These are phyloP conservation scores for Pentamera pediparva DNA, from an alignment of 53 echinoderm and acorn worm genomes.

Conservation along the genomic window DNA sequence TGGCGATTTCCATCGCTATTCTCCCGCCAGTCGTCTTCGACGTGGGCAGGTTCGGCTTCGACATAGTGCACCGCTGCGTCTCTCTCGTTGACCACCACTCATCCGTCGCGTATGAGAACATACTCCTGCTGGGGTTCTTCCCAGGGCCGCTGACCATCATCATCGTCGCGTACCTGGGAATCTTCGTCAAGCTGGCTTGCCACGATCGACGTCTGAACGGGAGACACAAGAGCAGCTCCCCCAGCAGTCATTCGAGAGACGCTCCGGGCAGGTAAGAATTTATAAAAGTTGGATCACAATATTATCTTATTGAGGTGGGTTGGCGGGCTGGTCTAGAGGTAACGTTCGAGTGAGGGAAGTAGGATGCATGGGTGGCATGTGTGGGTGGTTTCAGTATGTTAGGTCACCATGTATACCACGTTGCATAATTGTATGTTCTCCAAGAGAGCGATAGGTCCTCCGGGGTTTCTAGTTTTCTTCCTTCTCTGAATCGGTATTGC, in stretches of 20 bases:
- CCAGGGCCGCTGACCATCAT: background rate
- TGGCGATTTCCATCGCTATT: background rate
- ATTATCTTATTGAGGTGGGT: background rate
- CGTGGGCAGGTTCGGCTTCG: slow-evolving; percentile 8
- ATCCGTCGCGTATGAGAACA: background rate
- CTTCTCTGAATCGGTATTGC: too few relatives aligned
- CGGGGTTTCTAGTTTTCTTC: too few relatives aligned
- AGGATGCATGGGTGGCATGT: too few relatives aligned
- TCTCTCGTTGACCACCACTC: background rate
- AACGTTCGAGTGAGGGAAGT: too few relatives aligned
- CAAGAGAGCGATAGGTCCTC: too few relatives aligned
- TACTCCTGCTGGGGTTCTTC: background rate
- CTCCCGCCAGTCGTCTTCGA: slow-evolving; percentile 1
- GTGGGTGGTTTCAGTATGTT: too few relatives aligned
- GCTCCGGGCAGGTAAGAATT: background rate
- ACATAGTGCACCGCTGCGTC: background rate
- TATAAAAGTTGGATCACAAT: background rate
- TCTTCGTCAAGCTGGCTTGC: background rate
- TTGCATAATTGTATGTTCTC: too few relatives aligned
- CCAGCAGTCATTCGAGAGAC: background rate
- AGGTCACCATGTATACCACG: too few relatives aligned
- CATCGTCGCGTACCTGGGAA: background rate
- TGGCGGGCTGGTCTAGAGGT: too few relatives aligned
- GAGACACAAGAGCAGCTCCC: background rate
- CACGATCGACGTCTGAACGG: background rate